Percentiles rank a stretch among this genome's conserved stretches.
Conservation (phyloP, 2,113 vertebrate genomes). For the Pterophyllum scalare region DNA sequence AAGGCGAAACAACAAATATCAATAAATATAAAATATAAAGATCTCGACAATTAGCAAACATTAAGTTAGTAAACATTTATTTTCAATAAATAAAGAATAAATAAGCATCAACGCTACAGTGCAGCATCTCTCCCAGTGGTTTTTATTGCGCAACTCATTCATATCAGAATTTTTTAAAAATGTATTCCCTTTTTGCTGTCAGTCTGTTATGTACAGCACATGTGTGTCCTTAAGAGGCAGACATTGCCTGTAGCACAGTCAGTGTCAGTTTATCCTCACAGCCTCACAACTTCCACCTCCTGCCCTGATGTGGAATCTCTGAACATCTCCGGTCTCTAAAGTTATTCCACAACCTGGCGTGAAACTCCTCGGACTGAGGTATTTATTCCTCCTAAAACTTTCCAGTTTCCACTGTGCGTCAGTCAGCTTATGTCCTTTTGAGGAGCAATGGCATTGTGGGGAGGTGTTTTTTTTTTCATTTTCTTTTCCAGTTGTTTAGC, state of each 20-base stretch:
- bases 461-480: neutral
- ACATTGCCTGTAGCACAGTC: neutral
- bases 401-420: slow-evolving; percentile 3
- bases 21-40: slow-evolving; percentile 21
- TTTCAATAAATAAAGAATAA: slow-evolving; percentile 72
- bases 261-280: slow-evolving; percentile 11
- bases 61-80: slow-evolving; percentile 32
- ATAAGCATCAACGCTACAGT: slow-evolving; percentile 51
- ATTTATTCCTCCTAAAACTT: slow-evolving; percentile 20
- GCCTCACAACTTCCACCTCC: slow-evolving; percentile 19
- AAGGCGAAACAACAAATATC: neutral
- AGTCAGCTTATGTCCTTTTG: slow-evolving; percentile 10
- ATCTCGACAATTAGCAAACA: slow-evolving; percentile 19
- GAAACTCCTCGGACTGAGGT: slow-evolving; percentile 27
- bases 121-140: slow-evolving; percentile 16
- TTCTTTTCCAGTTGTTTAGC: slow-evolving; percentile 20
- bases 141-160: slow-evolving; percentile 38
- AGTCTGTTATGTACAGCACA: slow-evolving; percentile 15
- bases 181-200: neutral
- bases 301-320: neutral
- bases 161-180: neutral
- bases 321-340: neutral
- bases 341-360: slow-evolving; percentile 1
- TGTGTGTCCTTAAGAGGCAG: neutral
- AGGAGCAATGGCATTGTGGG: neutral